Evolutionary conservation across 2,797 vertebrate species (phyloP), one percentile per base, ranked within the genome.

Genomic region (Syngnathus rostellatus): DNA sequence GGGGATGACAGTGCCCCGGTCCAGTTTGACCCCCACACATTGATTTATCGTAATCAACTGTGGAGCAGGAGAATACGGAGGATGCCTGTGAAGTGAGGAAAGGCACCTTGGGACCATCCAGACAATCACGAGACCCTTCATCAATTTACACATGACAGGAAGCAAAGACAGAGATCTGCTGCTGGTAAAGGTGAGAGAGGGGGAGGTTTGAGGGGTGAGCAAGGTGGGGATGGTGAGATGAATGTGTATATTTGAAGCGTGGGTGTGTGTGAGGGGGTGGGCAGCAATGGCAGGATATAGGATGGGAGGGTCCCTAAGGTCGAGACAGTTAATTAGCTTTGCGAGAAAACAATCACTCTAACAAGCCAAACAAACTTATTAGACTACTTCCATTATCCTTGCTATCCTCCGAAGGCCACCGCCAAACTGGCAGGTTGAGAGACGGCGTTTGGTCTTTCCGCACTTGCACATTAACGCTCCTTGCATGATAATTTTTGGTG

Each of bases 21-120:
- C 73, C 81, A 81, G 83, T 89, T 86, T 89, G 89, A 91, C 90
- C 87, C 31, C 85, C 83, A 83, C 68, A 69, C 72, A 91, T 90
- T 91, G 90, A 91, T 91, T 90, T 89, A 88, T 87, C 76, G 81
- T 89, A 88, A 91, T 91, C 88, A 90, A 86, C 84, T 83, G 83
- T 77, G 82, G 81, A 78, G 77, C 87, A 86, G 86, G 81, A 83
- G 85, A 85, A 86, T 88, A 84, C 59, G 61, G 78, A 85, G 78
- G 84, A 86, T 83, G 83, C 85, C 79, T 80, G 76, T 79, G 81
- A 69, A 60, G 77, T 59, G 71, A 64, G 84, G 87, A 91, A 91
- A 90, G 91, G 90, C 90, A 91, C 90, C 90, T 92, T 91, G 89
- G 89, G 90, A 90, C 78, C 73, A 75, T 76, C 68, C 85, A 90